Percentiles rank a stretch among this genome's conserved stretches.
Conservation (phyloP, 2,888 invertebrate genomes). For the Cantharis rustica region DNA sequence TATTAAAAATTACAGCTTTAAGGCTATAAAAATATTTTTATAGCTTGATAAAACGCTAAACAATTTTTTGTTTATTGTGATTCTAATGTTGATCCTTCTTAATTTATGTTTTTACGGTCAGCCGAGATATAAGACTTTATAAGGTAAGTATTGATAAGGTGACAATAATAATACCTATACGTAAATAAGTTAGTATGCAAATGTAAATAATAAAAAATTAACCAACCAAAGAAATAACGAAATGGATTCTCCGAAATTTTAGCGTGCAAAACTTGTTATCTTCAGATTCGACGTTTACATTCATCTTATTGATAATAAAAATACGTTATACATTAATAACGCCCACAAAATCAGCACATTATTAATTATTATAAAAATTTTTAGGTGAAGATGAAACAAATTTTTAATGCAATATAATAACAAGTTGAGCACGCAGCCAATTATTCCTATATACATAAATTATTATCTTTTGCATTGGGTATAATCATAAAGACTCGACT, state of each 20-base stretch:
- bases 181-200: neutral
- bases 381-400: neutral
- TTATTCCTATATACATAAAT: no score
- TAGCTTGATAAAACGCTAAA: neutral
- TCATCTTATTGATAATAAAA: conserved; percentile 20
- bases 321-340: conserved; percentile 19
- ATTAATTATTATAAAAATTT: neutral
- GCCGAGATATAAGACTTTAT: neutral
- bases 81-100: neutral
- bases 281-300: conserved; percentile 15
- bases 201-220: conserved; percentile 3
- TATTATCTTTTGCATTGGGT: no score
- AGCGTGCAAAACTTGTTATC: conserved; percentile 18
- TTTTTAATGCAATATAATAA: no score
- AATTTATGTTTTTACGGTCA: neutral
- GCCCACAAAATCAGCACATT: neutral
- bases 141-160: neutral
- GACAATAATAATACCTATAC: neutral
- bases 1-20: neutral
- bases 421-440: no score
- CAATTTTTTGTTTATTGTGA: neutral
- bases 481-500: no score
- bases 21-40: neutral
- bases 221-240: conserved; percentile 8
- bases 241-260: conserved; percentile 25